Percentiles rank a stretch among this genome's conserved stretches.
These are phyloP conservation scores for Opisthocomus hoazin DNA, from an alignment of 2,113 vertebrate genomes.

Conservation along the genomic window DNA sequence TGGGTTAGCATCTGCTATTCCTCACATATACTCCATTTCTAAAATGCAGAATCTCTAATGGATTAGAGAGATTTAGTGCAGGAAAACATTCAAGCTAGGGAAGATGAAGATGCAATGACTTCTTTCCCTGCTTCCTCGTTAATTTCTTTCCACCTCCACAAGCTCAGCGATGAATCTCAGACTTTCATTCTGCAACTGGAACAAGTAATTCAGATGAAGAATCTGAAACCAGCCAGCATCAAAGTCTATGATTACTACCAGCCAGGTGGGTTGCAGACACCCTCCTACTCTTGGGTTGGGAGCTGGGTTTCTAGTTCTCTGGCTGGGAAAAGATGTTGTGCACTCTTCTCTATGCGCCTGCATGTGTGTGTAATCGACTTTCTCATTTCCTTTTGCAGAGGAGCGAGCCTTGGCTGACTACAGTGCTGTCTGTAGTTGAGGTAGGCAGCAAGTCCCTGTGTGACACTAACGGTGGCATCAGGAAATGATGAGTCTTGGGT, in stretches of 20 bases:
- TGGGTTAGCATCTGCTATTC: not conserved
- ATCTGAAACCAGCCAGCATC: slow-evolving; percentile 78
- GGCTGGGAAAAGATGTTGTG: not conserved
- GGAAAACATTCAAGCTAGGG: not conserved
- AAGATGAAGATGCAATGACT: not conserved
- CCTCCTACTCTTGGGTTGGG: not conserved
- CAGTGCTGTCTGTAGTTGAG: slow-evolving; percentile 34
- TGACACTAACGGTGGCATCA: not conserved
- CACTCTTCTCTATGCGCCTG: not conserved
- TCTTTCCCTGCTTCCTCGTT: not conserved
- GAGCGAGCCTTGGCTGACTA: slow-evolving; percentile 38
- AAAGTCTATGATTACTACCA: slow-evolving; percentile 87
- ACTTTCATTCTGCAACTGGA: slow-evolving; percentile 64
- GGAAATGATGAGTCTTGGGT: not conserved
- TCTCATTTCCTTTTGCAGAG: slow-evolving; percentile 19
- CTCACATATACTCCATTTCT: not conserved
- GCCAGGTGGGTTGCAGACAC: slow-evolving; percentile 69
- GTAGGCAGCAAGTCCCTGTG: not conserved
- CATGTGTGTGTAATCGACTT: not conserved
- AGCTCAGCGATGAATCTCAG: slow-evolving; percentile 62
- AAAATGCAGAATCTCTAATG: not conserved
- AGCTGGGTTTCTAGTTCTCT: not conserved
- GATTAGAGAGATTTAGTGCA: not conserved
- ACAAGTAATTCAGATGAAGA: slow-evolving; percentile 69
- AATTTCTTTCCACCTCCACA: not conserved